These are phyloP conservation scores for Chlorops oryzae DNA, from an alignment of 1,140 invertebrate genomes.

Conservation along the genomic window DNA sequence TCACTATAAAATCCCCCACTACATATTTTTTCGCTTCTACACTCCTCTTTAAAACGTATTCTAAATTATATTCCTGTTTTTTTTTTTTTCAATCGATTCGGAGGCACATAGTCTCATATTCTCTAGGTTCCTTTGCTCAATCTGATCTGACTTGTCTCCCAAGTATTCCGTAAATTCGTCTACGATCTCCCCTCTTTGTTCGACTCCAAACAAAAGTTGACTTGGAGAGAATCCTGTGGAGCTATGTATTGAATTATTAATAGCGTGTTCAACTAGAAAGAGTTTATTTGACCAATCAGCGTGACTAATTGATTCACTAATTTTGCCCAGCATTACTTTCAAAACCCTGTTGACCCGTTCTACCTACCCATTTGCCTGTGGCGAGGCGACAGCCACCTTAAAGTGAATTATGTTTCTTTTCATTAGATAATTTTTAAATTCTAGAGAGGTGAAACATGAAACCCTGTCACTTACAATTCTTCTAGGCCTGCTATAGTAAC, in stretches of 20 bases:
- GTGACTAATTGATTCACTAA: too few species aligned
- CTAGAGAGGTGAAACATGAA: background rate
- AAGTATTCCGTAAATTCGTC: conserved; percentile 3
- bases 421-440: background rate
- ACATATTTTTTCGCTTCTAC: conserved; percentile 1
- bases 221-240: conserved; percentile 4
- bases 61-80: background rate
- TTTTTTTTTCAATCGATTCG: too few species aligned
- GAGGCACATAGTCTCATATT: too few species aligned
- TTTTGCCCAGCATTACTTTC: conserved; percentile 7
- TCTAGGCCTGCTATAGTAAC: too few species aligned
- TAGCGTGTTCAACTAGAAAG: conserved; percentile 4
- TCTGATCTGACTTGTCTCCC: too few species aligned
- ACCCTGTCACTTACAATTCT: background rate
- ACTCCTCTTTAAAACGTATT: too few species aligned
- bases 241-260: conserved; percentile 7
- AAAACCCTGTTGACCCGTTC: conserved; percentile 3
- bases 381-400: background rate
- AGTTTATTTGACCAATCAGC: conserved; percentile 7
- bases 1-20: conserved; percentile 5
- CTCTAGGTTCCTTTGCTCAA: too few species aligned
- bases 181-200: conserved; percentile 6
- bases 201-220: conserved; percentile 2
- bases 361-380: background rate
- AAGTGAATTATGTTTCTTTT: conserved; percentile 4